Evolutionary conservation across 2,888 invertebrate species (phyloP).

Genomic region (Hofmannophila pseudospretella): DNA sequence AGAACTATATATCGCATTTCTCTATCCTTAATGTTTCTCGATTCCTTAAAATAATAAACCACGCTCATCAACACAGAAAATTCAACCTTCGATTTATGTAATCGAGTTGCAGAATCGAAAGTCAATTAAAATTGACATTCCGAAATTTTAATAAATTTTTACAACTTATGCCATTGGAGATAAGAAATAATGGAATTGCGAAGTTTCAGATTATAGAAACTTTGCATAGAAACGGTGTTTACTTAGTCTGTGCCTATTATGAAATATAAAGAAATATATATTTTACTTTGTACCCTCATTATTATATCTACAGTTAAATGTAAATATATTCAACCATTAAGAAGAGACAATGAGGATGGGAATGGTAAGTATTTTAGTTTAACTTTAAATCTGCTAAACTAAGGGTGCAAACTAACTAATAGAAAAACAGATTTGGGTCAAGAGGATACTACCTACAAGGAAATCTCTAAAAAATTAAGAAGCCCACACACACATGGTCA

Average conservation of each 20-base stretch:
- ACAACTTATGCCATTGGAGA: not conserved
- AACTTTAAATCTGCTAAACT: no score
- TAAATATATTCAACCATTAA: not conserved
- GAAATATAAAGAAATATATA: not conserved
- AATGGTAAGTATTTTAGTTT: not conserved
- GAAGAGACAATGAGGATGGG: not conserved
- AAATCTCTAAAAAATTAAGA: no score
- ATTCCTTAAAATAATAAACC: not conserved
- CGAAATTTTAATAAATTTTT: conserved; percentile 3
- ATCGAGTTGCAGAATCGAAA: conserved; percentile 11
- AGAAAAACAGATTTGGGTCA: no score
- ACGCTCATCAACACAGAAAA: not conserved
- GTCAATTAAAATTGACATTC: conserved; percentile 22
- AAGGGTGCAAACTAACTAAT: no score
- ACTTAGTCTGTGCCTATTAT: not conserved
- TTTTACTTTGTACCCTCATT: not conserved
- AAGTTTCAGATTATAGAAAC: not conserved
- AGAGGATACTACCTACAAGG: no score
- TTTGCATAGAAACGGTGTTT: not conserved
- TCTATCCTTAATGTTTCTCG: not conserved
- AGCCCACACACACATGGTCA: no score
- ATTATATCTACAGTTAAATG: not conserved
- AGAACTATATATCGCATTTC: not conserved
- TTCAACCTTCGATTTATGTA: not conserved
- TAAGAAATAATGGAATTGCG: conserved; percentile 4